Conservation (phyloP, 2,888 invertebrate genomes). For the Cheilosia grossa region DNA sequence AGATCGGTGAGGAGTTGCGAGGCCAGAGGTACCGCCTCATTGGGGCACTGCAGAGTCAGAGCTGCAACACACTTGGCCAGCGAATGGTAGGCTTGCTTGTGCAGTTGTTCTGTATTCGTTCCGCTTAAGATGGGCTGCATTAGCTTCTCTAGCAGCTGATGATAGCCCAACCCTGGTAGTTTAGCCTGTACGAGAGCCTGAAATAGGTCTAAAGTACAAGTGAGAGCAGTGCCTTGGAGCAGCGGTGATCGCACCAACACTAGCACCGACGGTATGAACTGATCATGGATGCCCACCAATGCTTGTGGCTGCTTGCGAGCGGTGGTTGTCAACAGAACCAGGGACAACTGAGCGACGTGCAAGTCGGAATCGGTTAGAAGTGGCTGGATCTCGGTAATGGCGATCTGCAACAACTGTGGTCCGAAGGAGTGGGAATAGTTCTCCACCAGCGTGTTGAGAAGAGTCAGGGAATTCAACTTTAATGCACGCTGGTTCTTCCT, state of each 20-base stretch:
- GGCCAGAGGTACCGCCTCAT: constrained; percentile 88
- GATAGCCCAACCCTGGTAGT: constrained; percentile 91
- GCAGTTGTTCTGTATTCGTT: constrained; percentile 84
- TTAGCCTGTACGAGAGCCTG: constrained; percentile 94
- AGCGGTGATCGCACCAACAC: constrained; percentile 95
- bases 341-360: constrained; percentile 96
- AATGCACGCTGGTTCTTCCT: constrained; percentile 98
- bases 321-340: constrained; percentile 92
- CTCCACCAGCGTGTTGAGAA: constrained; percentile 94
- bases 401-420: constrained; percentile 88
- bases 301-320: constrained; percentile 91
- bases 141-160: constrained; percentile 90
- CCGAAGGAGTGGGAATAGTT: constrained; percentile 89
- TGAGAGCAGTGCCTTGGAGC: constrained; percentile 93
- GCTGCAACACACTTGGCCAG: constrained; percentile 98
- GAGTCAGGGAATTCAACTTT: constrained; percentile 94
- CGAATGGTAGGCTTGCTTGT: constrained; percentile 94
- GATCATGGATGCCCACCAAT: constrained; percentile 88
- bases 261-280: constrained; percentile 93
- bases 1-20: constrained; percentile 89
- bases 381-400: constrained; percentile 94
- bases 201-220: constrained; percentile 95
- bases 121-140: constrained; percentile 87
- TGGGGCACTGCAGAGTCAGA: constrained; percentile 91
- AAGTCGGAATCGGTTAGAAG: constrained; percentile 97